These are phyloP conservation scores for Myotis brandtii DNA, from an alignment of 2,113 vertebrate genomes.

Conservation along the genomic window DNA sequence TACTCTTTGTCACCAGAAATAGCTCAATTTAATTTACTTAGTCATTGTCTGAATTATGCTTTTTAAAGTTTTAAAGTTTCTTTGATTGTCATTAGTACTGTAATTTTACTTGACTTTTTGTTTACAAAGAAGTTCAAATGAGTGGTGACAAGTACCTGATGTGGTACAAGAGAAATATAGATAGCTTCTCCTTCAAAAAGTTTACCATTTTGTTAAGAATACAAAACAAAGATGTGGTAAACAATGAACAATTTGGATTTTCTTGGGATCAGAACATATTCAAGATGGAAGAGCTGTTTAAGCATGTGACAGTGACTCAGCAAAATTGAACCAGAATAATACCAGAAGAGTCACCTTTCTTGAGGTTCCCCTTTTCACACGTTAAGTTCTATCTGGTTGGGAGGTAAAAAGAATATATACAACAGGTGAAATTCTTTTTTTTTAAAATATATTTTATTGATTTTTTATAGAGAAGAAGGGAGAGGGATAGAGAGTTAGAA, in stretches of 20 bases:
- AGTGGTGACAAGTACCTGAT: not conserved
- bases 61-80: not conserved
- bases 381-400: not conserved
- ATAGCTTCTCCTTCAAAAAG: not conserved
- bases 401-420: not conserved
- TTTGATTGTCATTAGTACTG: not conserved
- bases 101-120: slow-evolving; percentile 6
- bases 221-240: not conserved
- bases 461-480: too few species aligned
- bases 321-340: not conserved
- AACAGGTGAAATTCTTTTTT: not conserved
- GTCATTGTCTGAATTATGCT: not conserved
- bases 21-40: not conserved
- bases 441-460: not conserved
- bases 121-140: not conserved
- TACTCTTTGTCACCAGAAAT: not conserved
- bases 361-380: not conserved
- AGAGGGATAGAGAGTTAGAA: too few species aligned
- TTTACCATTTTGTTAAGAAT: not conserved
- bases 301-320: not conserved
- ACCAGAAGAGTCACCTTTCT: not conserved
- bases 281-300: not conserved
- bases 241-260: not conserved
- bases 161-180: not conserved
- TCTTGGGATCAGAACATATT: not conserved